These are phyloP conservation scores for Mythimna loreyi DNA, from an alignment of 2,888 invertebrate genomes.

Conservation along the genomic window DNA sequence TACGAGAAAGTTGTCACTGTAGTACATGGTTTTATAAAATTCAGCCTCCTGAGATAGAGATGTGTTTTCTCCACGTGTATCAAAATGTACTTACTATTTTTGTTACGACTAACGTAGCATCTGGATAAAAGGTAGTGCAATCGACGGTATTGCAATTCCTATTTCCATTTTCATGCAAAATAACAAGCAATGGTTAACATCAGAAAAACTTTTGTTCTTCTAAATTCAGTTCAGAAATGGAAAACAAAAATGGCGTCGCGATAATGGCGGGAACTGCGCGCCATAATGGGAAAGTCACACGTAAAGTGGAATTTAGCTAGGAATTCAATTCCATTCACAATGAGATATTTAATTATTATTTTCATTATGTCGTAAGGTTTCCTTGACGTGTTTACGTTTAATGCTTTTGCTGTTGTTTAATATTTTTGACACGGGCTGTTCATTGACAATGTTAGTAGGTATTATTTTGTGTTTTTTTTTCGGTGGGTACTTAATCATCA, in stretches of 20 bases:
- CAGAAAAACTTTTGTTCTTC: conserved; percentile 17
- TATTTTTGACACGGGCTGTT: neutral
- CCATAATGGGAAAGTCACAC: conserved; percentile 49
- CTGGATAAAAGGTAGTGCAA: too few species aligned
- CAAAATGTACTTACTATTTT: too few species aligned
- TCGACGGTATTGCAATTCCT: too few species aligned
- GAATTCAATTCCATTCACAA: conserved; percentile 37
- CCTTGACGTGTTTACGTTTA: conserved; percentile 2
- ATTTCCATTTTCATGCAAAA: too few species aligned
- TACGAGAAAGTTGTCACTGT: too few species aligned
- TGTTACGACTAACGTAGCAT: too few species aligned
- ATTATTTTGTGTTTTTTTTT: too few species aligned
- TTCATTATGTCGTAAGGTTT: conserved; percentile 17
- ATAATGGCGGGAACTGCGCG: conserved; percentile 35
- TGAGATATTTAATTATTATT: conserved; percentile 41
- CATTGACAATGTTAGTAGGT: neutral
- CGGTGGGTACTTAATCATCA: too few species aligned
- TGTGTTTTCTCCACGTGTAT: too few species aligned
- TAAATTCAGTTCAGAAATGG: conserved; percentile 15
- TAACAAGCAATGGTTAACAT: neutral
- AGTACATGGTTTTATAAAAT: too few species aligned
- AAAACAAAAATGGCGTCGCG: conserved; percentile 40
- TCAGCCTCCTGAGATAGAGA: too few species aligned
- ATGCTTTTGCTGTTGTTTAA: neutral
- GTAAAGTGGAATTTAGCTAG: conserved; percentile 41